These are phyloP conservation scores for Seriola dumerili DNA, from an alignment of 2,113 vertebrate species.

Conservation along the genomic window DNA sequence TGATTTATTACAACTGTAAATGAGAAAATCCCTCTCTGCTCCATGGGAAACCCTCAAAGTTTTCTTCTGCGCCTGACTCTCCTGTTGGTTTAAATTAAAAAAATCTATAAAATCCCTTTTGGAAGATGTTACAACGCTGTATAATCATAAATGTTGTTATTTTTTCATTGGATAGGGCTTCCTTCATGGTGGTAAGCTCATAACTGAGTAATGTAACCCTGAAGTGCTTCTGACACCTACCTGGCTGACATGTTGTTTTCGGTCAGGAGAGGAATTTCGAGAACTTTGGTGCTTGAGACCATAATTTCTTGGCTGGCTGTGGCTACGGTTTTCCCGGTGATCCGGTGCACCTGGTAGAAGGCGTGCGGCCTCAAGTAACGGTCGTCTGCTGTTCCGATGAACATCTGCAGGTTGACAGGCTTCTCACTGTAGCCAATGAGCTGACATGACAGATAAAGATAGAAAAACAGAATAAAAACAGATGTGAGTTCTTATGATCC, in stretches of 20 bases:
- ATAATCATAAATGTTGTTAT: slow-evolving; percentile 47
- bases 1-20: slow-evolving; percentile 65
- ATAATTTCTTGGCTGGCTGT: slow-evolving; percentile 98
- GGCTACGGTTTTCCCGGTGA: slow-evolving; percentile 98
- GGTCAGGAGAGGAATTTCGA: slow-evolving; percentile 98
- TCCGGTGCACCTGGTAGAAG: slow-evolving; percentile 99
- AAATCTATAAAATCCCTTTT: slow-evolving; percentile 60
- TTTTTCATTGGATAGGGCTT: slow-evolving; percentile 47
- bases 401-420: slow-evolving; percentile 97
- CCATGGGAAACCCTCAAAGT: slow-evolving; percentile 56
- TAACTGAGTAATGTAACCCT: slow-evolving; percentile 65
- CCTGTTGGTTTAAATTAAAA: slow-evolving; percentile 67
- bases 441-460: slow-evolving; percentile 82
- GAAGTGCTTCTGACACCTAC: slow-evolving; percentile 80
- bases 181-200: slow-evolving; percentile 59
- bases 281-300: slow-evolving; percentile 94
- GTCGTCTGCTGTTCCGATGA: slow-evolving; percentile 98
- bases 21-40: slow-evolving; percentile 51
- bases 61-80: slow-evolving; percentile 51
- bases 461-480: slow-evolving; percentile 59
- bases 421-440: slow-evolving; percentile 97
- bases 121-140: slow-evolving; percentile 61
- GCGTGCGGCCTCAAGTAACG: slow-evolving; percentile 97
- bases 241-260: slow-evolving; percentile 98
- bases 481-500: slow-evolving; percentile 53